These are phyloP conservation scores for Lamellibrachia satsuma DNA, from an alignment of 2,888 invertebrate species.

Conservation along the genomic window DNA sequence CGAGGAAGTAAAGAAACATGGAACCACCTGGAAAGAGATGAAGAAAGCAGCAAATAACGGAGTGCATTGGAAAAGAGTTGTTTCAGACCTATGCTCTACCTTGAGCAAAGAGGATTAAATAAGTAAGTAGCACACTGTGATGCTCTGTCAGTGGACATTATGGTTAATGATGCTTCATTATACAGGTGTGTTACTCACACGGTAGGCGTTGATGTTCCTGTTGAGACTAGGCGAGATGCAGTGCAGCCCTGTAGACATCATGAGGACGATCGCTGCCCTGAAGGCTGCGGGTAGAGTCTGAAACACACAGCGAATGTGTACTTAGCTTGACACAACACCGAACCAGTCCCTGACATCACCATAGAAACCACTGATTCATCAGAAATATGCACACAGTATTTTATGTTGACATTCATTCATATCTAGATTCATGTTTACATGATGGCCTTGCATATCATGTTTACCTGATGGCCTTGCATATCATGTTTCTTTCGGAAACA, in stretches of 20 bases:
- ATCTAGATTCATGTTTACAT: neutral
- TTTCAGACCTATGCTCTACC: too few species aligned
- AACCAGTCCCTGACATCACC: neutral
- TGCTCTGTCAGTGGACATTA: neutral
- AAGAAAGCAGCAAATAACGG: too few species aligned
- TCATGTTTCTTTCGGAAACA: neutral
- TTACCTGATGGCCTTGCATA: neutral
- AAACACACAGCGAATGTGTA: neutral
- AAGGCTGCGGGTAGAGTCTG: neutral
- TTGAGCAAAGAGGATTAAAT: too few species aligned
- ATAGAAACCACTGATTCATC: neutral
- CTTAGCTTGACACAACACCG: neutral
- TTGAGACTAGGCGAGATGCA: slow-evolving; percentile 6
- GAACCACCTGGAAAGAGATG: too few species aligned
- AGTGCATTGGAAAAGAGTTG: too few species aligned
- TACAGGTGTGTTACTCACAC: neutral
- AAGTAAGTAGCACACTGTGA: neutral
- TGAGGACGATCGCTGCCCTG: neutral
- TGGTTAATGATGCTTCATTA: neutral
- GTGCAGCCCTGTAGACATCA: slow-evolving; percentile 7
- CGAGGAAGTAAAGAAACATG: too few species aligned
- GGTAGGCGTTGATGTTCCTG: neutral
- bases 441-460: neutral
- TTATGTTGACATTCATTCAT: neutral
- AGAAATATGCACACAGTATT: neutral